Percentiles rank a stretch among this genome's conserved stretches.
These are phyloP conservation scores for Chaetogeoica ovagalla DNA, from an alignment of 2,888 invertebrate species.

Conservation along the genomic window DNA sequence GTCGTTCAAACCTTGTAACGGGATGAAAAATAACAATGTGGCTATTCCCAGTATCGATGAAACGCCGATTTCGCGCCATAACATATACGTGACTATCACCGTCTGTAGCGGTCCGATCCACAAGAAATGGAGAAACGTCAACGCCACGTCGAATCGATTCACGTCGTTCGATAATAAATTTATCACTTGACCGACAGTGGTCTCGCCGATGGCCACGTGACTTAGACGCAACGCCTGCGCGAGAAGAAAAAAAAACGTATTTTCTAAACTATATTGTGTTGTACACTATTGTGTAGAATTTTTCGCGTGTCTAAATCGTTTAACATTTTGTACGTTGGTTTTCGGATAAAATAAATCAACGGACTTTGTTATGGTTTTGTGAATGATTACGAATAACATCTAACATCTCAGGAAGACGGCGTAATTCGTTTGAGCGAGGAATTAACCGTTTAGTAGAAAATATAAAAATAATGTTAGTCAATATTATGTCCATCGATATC, in stretches of 20 bases:
- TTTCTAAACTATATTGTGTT: background rate
- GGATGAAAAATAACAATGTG: slow-evolving; percentile 72
- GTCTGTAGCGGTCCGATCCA: slow-evolving; percentile 90
- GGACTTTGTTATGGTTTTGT: too few species aligned
- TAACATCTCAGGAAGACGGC: too few species aligned
- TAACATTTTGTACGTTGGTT: too few species aligned
- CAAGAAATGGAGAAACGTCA: slow-evolving; percentile 85
- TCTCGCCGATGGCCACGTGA: slow-evolving; percentile 80
- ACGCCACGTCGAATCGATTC: slow-evolving; percentile 85
- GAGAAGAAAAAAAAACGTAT: background rate
- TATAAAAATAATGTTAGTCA: too few species aligned
- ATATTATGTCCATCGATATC: too few species aligned
- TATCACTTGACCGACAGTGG: slow-evolving; percentile 72
- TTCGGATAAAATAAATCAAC: too few species aligned
- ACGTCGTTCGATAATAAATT: slow-evolving; percentile 90
- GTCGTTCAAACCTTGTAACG: slow-evolving; percentile 67
- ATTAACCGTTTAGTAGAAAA: too few species aligned
- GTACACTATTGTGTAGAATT: too few species aligned
- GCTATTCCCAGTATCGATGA: slow-evolving; percentile 73
- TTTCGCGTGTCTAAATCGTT: too few species aligned
- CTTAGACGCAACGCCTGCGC: slow-evolving; percentile 70
- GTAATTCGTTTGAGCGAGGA: too few species aligned
- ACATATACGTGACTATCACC: slow-evolving; percentile 70
- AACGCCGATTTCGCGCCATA: slow-evolving; percentile 69
- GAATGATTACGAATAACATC: too few species aligned